A percentile compares a stretch with the other conserved stretches of the same genome.
phyloP scores from a whole-genome alignment of 1,140 invertebrate genomes.

The Pseudachorutes palmiensis region DNA sequence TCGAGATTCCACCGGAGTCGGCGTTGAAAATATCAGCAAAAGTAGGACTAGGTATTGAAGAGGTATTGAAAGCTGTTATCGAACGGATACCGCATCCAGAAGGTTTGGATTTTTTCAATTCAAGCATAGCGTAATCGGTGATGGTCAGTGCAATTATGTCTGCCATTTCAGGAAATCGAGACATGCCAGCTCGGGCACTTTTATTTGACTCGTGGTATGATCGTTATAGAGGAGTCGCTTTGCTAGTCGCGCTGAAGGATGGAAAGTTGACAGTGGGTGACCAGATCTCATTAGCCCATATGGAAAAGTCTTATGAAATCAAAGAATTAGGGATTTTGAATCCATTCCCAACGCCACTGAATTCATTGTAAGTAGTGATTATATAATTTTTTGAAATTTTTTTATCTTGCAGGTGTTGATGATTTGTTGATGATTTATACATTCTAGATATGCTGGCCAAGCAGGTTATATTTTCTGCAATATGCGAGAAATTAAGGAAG shows the following conservation, averaged over 20 bases:
- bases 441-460: slow-evolving; percentile 62
- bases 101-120: slow-evolving; percentile 30
- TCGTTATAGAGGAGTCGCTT: slow-evolving; percentile 58
- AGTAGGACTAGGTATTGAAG: slow-evolving; percentile 65
- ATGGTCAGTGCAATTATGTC: neutral
- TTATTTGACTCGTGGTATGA: slow-evolving; percentile 94
- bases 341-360: slow-evolving; percentile 62
- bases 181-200: slow-evolving; percentile 63
- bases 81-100: slow-evolving; percentile 66
- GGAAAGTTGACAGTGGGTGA: slow-evolving; percentile 62
- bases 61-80: slow-evolving; percentile 68
- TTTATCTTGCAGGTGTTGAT: neutral
- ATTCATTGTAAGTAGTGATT: slow-evolving; percentile 61
- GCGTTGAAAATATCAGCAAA: slow-evolving; percentile 80
- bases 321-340: slow-evolving; percentile 69
- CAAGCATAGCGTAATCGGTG: neutral
- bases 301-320: slow-evolving; percentile 65
- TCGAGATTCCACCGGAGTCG: slow-evolving; percentile 65
- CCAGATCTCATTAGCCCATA: slow-evolving; percentile 55
- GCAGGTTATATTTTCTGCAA: slow-evolving; percentile 73
- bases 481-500: slow-evolving; percentile 69
- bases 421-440: slow-evolving; percentile 30
- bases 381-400: neutral
- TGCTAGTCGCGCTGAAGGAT: slow-evolving; percentile 68
- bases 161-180: slow-evolving; percentile 38